A percentile compares a stretch with the other conserved stretches of the same genome.
Conservation (phyloP, 2,113 vertebrate species). For the Eulacestoma nigropectus region DNA sequence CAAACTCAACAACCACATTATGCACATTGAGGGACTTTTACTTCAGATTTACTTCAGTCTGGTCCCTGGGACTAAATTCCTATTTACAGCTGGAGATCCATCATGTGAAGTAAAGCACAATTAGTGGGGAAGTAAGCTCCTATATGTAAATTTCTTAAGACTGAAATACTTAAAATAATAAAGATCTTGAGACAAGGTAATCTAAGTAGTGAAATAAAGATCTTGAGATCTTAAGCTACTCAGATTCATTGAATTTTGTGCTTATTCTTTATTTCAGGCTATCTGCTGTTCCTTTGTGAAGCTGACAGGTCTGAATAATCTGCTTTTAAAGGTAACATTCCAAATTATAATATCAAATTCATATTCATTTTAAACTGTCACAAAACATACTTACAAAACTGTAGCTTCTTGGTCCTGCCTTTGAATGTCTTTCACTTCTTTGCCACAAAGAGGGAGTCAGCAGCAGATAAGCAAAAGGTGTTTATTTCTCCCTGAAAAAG, state of each 20-base stretch:
- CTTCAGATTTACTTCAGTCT: background rate
- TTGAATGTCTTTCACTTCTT: background rate
- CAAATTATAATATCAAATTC: background rate
- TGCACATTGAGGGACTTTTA: background rate
- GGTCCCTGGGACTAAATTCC: background rate
- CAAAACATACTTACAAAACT: background rate
- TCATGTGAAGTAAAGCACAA: background rate
- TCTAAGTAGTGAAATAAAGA: background rate
- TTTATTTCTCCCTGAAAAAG: background rate
- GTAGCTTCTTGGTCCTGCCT: background rate
- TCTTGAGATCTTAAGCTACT: background rate
- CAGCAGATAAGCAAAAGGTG: background rate
- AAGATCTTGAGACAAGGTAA: background rate
- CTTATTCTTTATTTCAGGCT: background rate
- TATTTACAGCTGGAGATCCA: background rate
- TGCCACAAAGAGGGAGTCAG: background rate
- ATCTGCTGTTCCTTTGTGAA: background rate
- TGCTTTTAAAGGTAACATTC: background rate
- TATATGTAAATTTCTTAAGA: background rate
- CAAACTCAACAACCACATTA: background rate
- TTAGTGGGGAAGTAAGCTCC: background rate
- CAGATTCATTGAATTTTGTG: background rate
- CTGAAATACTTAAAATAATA: background rate
- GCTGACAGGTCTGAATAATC: background rate
- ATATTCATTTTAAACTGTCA: background rate